Conservation (phyloP, 2,888 invertebrate genomes). For the Apoda limacodes region DNA sequence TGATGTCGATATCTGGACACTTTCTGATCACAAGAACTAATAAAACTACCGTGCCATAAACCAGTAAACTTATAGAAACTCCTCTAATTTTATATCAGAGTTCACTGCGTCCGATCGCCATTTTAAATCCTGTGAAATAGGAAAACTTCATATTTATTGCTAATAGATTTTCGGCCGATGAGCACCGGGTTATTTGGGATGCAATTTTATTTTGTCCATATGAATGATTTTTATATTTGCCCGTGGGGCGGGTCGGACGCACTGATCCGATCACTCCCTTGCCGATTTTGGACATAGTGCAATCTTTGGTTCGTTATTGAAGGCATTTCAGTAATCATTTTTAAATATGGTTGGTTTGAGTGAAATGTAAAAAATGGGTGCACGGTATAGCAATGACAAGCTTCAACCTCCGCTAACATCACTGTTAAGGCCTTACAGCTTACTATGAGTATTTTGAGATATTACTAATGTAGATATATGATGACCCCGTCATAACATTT, state of each 20-base stretch:
- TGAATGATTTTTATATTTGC: slow-evolving; percentile 67
- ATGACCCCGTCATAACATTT: too few relatives aligned
- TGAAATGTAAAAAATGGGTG: slow-evolving; percentile 24
- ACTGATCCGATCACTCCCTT: slow-evolving; percentile 36
- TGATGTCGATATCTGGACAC: too few relatives aligned
- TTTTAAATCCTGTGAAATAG: slow-evolving; percentile 67
- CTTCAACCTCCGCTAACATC: neutral
- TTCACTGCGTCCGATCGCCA: slow-evolving; percentile 31
- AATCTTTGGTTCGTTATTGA: slow-evolving; percentile 37
- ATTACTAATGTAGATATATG: too few relatives aligned
- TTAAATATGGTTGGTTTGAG: slow-evolving; percentile 26
- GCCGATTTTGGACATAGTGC: slow-evolving; percentile 47
- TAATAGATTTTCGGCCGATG: slow-evolving; percentile 67
- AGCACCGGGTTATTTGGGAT: slow-evolving; percentile 64
- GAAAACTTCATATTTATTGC: slow-evolving; percentile 70
- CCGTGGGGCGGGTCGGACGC: slow-evolving; percentile 40
- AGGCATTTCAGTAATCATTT: slow-evolving; percentile 9
- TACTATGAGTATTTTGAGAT: too few relatives aligned
- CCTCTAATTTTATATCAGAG: slow-evolving; percentile 39
- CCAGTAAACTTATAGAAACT: slow-evolving; percentile 49
- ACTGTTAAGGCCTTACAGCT: too few relatives aligned
- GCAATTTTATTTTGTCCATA: slow-evolving; percentile 70
- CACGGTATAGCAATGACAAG: too few relatives aligned
- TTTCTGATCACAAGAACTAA: slow-evolving; percentile 36
- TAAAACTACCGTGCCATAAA: slow-evolving; percentile 54